These are phyloP conservation scores for Hipparchia sbordonii DNA, from an alignment of 2,888 invertebrate species.

Conservation along the genomic window DNA sequence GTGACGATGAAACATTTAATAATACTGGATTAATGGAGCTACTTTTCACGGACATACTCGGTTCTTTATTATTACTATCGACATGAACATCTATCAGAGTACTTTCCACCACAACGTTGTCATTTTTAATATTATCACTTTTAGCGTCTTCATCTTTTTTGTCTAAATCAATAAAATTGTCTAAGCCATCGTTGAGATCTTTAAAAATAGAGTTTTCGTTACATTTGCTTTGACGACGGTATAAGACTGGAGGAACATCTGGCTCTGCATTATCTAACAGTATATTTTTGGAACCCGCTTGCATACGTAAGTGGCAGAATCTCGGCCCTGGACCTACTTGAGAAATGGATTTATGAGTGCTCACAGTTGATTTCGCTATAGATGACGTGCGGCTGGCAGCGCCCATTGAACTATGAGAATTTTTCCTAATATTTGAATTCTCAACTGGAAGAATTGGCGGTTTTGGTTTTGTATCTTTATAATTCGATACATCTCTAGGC, in stretches of 20 bases:
- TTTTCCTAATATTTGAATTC: slow-evolving; percentile 59
- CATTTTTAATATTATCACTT: slow-evolving; percentile 55
- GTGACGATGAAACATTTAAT: slow-evolving; percentile 75
- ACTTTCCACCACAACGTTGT: slow-evolving; percentile 70
- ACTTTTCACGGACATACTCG: slow-evolving; percentile 54
- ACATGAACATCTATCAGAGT: slow-evolving; percentile 76
- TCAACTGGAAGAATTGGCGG: slow-evolving; percentile 56
- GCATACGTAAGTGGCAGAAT: slow-evolving; percentile 89
- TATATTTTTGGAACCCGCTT: slow-evolving; percentile 91
- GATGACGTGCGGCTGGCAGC: slow-evolving; percentile 76
- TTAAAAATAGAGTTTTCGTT: slow-evolving; percentile 75
- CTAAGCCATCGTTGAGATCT: slow-evolving; percentile 70
- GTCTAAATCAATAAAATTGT: slow-evolving; percentile 66
- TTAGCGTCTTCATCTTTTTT: slow-evolving; percentile 58
- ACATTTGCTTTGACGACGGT: slow-evolving; percentile 84
- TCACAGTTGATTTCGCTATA: slow-evolving; percentile 75
- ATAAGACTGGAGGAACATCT: slow-evolving; percentile 87
- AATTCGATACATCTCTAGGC: slow-evolving; percentile 56
- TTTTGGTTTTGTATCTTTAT: slow-evolving; percentile 58
- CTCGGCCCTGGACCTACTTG: slow-evolving; percentile 86
- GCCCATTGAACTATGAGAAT: slow-evolving; percentile 75
- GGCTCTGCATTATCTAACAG: slow-evolving; percentile 90
- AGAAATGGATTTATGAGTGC: slow-evolving; percentile 75
- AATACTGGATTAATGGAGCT: slow-evolving; percentile 70
- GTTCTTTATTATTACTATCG: slow-evolving; percentile 71